A percentile compares a stretch with the other conserved stretches of the same genome.
Evolutionary conservation across 2,797 vertebrate species (phyloP).

Genomic region (Naso thynnoides): DNA sequence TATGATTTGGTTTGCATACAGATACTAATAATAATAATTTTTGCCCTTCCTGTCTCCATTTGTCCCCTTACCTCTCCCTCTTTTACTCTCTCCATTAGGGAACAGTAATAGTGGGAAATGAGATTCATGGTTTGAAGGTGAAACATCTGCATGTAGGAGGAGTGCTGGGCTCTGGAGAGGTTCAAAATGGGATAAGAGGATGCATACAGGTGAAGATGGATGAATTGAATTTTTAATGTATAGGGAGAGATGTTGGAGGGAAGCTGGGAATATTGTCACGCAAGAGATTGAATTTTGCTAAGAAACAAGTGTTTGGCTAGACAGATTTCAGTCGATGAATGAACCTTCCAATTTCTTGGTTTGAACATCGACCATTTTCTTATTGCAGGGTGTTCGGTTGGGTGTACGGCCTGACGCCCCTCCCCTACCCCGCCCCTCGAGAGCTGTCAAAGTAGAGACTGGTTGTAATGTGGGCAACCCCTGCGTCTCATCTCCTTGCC

Average conservation of each 20-base stretch:
- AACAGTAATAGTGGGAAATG: conserved; percentile 93
- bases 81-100: conserved; percentile 83
- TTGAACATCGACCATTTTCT: neutral
- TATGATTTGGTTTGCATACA: conserved; percentile 27
- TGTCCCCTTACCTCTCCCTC: neutral
- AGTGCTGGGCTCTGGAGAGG: conserved; percentile 90
- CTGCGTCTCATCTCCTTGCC: conserved; percentile 92
- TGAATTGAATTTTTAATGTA: neutral
- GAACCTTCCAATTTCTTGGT: neutral
- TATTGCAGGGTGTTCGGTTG: conserved; percentile 90
- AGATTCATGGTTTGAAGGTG: conserved; percentile 95
- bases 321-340: neutral
- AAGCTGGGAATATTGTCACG: conserved; percentile 4
- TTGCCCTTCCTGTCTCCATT: conserved; percentile 33
- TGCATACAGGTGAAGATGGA: conserved; percentile 92
- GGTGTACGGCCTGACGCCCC: conserved; percentile 89
- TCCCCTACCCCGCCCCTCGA: conserved; percentile 88
- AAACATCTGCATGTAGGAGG: conserved; percentile 96
- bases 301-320: neutral
- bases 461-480: conserved; percentile 90
- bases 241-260: conserved; percentile 4
- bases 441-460: conserved; percentile 88
- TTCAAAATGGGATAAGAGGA: conserved; percentile 92
- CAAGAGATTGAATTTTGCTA: neutral
- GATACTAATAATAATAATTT: conserved; percentile 43